Conservation (phyloP, 2,797 vertebrate species). For the Esox masquinongy region DNA sequence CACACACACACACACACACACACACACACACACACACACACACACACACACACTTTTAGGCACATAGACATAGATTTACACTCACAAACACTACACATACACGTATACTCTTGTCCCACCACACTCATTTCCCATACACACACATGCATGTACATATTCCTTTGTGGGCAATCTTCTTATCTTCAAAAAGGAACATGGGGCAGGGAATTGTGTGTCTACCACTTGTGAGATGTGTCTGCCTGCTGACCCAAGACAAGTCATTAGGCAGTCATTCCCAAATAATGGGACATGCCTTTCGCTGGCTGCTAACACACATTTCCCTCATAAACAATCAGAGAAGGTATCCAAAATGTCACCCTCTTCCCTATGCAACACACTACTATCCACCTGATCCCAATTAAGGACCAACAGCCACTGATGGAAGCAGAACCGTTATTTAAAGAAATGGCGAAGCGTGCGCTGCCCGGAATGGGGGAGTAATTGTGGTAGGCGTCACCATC, state of each 20-base stretch:
- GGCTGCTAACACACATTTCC: slow-evolving; percentile 69
- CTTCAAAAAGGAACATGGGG: slow-evolving; percentile 63
- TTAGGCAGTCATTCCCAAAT: slow-evolving; percentile 70
- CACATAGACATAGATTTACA: slow-evolving; percentile 21
- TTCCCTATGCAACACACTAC: no score
- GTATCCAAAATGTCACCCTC: background rate
- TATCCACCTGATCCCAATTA: background rate
- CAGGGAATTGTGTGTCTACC: slow-evolving; percentile 23
- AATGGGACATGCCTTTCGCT: slow-evolving; percentile 72
- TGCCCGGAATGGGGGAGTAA: slow-evolving; percentile 54
- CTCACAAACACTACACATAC: slow-evolving; percentile 31
- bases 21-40: slow-evolving; percentile 27
- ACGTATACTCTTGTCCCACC: slow-evolving; percentile 39
- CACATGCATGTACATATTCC: background rate
- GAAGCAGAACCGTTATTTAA: slow-evolving; percentile 54
- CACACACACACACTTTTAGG: background rate
- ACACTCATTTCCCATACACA: slow-evolving; percentile 7
- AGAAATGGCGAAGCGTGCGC: slow-evolving; percentile 58
- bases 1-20: background rate
- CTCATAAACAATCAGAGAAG: slow-evolving; percentile 58
- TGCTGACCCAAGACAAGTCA: slow-evolving; percentile 56
- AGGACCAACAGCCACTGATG: background rate
- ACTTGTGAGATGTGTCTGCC: slow-evolving; percentile 64
- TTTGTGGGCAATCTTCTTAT: slow-evolving; percentile 38
- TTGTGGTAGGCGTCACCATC: slow-evolving; percentile 64